These are phyloP conservation scores for Actinernus sp. DNA, from an alignment of 92 coral and sea anemone species.

Conservation along the genomic window DNA sequence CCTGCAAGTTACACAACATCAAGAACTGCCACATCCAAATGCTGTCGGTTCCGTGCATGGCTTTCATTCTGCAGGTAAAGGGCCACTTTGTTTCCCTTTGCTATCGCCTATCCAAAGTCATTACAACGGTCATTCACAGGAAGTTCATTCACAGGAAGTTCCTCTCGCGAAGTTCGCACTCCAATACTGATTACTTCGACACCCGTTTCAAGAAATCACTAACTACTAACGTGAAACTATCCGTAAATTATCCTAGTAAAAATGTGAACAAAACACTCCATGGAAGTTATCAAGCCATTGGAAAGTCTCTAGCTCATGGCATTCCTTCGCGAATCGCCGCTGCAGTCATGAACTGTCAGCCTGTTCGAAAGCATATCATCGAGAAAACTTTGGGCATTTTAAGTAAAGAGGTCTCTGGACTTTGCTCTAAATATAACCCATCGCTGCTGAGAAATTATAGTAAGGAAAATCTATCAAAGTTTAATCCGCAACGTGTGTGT, in stretches of 20 bases:
- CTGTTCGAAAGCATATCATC: conserved; percentile 28
- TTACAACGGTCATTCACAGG: no score
- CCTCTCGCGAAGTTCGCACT: not conserved
- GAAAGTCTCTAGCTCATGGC: conserved; percentile 44
- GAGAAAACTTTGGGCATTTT: conserved; percentile 11
- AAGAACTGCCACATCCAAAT: no score
- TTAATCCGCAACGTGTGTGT: not conserved
- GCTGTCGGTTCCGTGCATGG: no score
- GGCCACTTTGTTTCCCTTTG: no score
- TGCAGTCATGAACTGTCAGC: conserved; percentile 37
- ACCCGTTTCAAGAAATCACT: not conserved
- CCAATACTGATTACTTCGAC: not conserved
- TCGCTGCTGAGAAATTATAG: conserved; percentile 21
- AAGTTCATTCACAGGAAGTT: not conserved
- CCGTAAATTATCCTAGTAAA: conserved; percentile 33
- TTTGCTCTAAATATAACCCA: conserved; percentile 30
- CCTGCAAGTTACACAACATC: no score
- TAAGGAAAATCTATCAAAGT: conserved; percentile 30
- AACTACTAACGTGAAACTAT: conserved; percentile 21
- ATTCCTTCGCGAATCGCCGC: conserved; percentile 34
- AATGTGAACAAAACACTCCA: conserved; percentile 33
- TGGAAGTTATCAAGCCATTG: conserved; percentile 35
- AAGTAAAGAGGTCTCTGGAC: not conserved
- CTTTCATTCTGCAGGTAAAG: no score
- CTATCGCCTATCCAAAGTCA: no score